Conservation (phyloP, 1,140 invertebrate species). For the Hesperophylax magnus region DNA sequence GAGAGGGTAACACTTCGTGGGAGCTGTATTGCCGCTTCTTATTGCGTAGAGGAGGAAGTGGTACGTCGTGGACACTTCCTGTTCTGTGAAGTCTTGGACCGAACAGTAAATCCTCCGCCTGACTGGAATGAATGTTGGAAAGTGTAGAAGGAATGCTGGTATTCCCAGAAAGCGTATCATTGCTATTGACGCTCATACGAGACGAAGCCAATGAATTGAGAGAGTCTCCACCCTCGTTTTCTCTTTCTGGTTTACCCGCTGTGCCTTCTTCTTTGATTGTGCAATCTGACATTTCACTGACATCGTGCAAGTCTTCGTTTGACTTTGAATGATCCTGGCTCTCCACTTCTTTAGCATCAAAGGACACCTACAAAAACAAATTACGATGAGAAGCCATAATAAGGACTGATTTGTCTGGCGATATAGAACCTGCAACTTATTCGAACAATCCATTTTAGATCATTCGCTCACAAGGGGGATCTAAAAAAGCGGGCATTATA, state of each 20-base stretch:
- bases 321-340: not conserved
- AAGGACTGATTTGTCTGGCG: too few relatives aligned
- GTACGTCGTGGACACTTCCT: conserved; percentile 65
- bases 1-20: conserved; percentile 64
- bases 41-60: conserved; percentile 62
- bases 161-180: conserved; percentile 57
- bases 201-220: conserved; percentile 61
- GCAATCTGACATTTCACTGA: conserved; percentile 44
- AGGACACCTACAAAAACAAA: conserved; percentile 10
- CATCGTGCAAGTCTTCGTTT: conserved; percentile 3
- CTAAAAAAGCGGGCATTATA: too few relatives aligned
- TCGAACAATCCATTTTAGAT: too few relatives aligned
- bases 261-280: conserved; percentile 62
- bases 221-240: conserved; percentile 59
- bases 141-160: conserved; percentile 60
- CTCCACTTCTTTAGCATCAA: not conserved
- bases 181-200: conserved; percentile 59
- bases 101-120: conserved; percentile 67
- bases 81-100: conserved; percentile 65
- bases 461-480: too few relatives aligned
- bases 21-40: conserved; percentile 66
- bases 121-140: conserved; percentile 61
- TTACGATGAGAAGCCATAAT: too few relatives aligned
- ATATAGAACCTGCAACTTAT: too few relatives aligned
- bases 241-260: conserved; percentile 60